Percentiles rank a stretch among this genome's conserved stretches.
phyloP scores from a whole-genome alignment of 2,797 vertebrate genomes.

The Platyrinchus mystaceus region DNA sequence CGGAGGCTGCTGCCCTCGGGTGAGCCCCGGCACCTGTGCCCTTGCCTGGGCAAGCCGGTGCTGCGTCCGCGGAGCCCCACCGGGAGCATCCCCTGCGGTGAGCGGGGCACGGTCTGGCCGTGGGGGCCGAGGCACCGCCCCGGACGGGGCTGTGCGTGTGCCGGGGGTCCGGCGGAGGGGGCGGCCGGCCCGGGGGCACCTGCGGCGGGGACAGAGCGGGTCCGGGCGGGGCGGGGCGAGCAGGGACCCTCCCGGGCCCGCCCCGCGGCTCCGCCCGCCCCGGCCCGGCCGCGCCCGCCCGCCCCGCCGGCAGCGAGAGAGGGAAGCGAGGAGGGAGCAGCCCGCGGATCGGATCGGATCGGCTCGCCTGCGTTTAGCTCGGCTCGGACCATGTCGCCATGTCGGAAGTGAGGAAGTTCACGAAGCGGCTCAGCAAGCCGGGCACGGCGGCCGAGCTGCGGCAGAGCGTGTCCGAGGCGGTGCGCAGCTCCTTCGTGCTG shows the following conservation, averaged over 20 bases:
- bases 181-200: background rate
- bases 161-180: background rate
- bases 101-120: background rate
- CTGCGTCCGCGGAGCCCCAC: background rate
- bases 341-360: background rate
- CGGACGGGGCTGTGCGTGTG: too few relatives aligned
- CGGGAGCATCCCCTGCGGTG: background rate
- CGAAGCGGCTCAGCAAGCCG: conserved; percentile 93
- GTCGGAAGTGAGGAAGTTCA: conserved; percentile 96
- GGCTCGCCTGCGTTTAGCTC: background rate
- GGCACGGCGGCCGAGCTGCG: conserved; percentile 94
- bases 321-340: background rate
- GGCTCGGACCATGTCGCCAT: background rate
- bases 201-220: background rate
- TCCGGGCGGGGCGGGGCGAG: background rate
- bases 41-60: background rate
- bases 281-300: background rate
- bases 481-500: conserved; percentile 85
- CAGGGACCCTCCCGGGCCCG: background rate
- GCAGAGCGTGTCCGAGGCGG: conserved; percentile 94
- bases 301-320: background rate
- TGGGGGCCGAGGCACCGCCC: background rate
- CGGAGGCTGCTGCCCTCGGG: background rate
- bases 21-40: background rate
- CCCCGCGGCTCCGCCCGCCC: background rate